phyloP scores from a whole-genome alignment of 2,113 vertebrate species.

The Psammodynastes pulverulentus region DNA sequence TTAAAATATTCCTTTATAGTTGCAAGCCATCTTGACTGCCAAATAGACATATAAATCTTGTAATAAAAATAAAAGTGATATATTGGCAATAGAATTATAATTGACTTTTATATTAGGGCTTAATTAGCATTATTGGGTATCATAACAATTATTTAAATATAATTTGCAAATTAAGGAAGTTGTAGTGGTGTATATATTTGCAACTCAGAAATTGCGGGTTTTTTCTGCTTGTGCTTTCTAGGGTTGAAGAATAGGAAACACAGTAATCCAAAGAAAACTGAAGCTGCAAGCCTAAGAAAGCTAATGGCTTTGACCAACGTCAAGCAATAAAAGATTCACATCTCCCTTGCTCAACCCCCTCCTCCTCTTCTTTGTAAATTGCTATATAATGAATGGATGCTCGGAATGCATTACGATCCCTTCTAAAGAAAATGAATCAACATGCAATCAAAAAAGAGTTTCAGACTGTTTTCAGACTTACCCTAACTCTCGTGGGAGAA shows the following conservation, averaged over 20 bases:
- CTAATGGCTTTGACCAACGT: conserved; percentile 23
- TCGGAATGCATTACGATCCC: not conserved
- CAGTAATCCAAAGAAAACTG: not conserved
- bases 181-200: not conserved
- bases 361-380: conserved; percentile 8
- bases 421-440: not conserved
- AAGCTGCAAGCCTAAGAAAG: not conserved
- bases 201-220: not conserved
- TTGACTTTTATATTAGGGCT: not conserved
- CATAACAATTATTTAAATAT: not conserved
- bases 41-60: not conserved
- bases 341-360: not conserved
- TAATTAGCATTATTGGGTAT: not conserved
- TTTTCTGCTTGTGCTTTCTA: not conserved
- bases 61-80: no score
- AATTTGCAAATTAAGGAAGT: not conserved
- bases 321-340: conserved; percentile 18
- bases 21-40: not conserved
- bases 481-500: not conserved
- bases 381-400: not conserved
- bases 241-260: not conserved
- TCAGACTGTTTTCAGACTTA: not conserved
- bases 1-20: not conserved
- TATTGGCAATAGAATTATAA: not conserved
- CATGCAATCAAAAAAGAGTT: not conserved